Evolutionary conservation across 2,797 vertebrate genomes (phyloP).

Genomic region (Lutra lutra): DNA sequence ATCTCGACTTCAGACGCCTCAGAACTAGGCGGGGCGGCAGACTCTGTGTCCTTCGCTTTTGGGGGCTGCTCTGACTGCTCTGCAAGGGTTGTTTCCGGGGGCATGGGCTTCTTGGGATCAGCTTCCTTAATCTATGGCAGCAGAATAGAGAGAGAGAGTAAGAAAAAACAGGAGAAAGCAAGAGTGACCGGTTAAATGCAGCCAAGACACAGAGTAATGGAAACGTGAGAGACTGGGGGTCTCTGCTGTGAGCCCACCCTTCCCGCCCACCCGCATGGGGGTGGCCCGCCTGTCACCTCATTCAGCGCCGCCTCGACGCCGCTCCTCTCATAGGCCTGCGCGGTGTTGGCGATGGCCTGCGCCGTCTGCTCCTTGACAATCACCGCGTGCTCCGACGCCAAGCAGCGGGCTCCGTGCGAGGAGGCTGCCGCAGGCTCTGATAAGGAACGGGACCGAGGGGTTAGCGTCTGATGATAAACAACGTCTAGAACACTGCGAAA

Average conservation of each 20-base stretch:
- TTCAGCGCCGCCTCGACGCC: constrained; percentile 83
- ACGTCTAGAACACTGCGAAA: not conserved
- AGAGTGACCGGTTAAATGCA: not conserved
- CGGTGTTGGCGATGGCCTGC: constrained; percentile 85
- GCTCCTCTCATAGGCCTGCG: constrained; percentile 80
- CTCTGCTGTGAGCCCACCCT: not conserved
- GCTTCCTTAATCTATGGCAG: constrained; percentile 83
- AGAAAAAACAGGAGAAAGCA: constrained; percentile 69
- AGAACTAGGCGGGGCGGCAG: constrained; percentile 86
- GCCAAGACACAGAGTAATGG: constrained; percentile 16
- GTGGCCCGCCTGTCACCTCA: constrained; percentile 80
- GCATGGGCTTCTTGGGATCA: constrained; percentile 76
- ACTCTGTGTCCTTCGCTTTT: constrained; percentile 71
- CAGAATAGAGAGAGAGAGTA: constrained; percentile 69
- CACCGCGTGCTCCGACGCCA: constrained; percentile 85
- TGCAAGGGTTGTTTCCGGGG: constrained; percentile 78
- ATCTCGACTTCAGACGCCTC: constrained; percentile 97
- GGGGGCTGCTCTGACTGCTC: constrained; percentile 84
- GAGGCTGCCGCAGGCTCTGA: constrained; percentile 79
- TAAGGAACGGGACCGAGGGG: not conserved
- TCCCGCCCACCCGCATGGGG: not conserved
- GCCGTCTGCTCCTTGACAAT: constrained; percentile 87
- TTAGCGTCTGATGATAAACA: not conserved
- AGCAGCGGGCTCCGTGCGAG: constrained; percentile 73
- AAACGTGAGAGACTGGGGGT: not conserved